These are phyloP conservation scores for Apodemia duryi DNA, from an alignment of 2,888 invertebrate genomes.

Conservation along the genomic window DNA sequence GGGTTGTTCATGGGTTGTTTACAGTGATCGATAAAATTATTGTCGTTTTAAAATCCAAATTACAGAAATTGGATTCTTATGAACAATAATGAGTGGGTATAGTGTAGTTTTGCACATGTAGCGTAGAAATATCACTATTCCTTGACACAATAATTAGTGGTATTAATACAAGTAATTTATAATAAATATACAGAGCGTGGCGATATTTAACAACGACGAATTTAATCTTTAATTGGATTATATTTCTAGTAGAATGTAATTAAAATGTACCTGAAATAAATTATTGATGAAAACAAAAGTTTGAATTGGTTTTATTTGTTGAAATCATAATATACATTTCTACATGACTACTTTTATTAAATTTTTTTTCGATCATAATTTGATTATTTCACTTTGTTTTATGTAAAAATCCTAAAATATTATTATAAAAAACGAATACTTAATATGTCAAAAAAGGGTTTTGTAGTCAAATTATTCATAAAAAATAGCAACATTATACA, in stretches of 20 bases:
- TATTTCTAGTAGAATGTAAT: background rate
- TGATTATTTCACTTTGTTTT: too few relatives aligned
- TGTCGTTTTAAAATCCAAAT: background rate
- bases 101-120: background rate
- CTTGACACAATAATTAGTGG: background rate
- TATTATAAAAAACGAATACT: too few relatives aligned
- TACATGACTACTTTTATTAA: too few relatives aligned
- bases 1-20: background rate
- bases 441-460: too few relatives aligned
- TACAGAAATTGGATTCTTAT: background rate
- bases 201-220: background rate
- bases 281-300: conserved; percentile 18
- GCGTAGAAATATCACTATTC: background rate
- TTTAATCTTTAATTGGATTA: background rate
- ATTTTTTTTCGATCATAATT: too few relatives aligned
- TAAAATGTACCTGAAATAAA: conserved; percentile 32
- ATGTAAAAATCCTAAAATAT: too few relatives aligned
- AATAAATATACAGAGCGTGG: conserved; percentile 13
- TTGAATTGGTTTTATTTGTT: background rate
- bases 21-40: too few relatives aligned
- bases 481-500: too few relatives aligned
- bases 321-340: too few relatives aligned
- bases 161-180: background rate
- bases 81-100: background rate
- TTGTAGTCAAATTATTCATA: too few relatives aligned